Evolutionary conservation across 2,113 vertebrate species (phyloP), one percentile per base, ranked within the genome.

Genomic region (Promerops cafer): DNA sequence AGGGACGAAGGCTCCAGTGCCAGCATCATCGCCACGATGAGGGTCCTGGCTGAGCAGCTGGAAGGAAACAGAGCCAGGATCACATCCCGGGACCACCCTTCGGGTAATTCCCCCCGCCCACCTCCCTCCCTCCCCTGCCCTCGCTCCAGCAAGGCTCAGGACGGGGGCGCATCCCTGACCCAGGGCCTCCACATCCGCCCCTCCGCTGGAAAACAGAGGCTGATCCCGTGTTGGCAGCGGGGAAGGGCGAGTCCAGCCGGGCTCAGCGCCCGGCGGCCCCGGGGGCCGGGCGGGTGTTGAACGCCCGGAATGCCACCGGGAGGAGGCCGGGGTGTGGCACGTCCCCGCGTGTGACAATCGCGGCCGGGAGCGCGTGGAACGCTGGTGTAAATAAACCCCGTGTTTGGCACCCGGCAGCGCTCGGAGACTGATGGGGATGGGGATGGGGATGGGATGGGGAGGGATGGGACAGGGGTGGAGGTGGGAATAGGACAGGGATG

Each of bases 311-410:
- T 0, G 50, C 9, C 19, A 13, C 37, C 3, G 39, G 7, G 12
- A 49, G 57, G 47, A 19, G 77, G 28, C 33, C 27, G 45, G 69
- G 53, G 4, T 12, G 61, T 15, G 78, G 27, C 47, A 27, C 1
- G n/a, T 13, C 45, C 53, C 54, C 39, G 39, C 33, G 78, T 21
- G 61, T 31, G 87, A 89, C 87, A 89, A 89, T 89, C 70, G 70
- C 47, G 78, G 54, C 87, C 40, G 61, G 78, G 78, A 83, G 87
- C 53, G 24, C 31, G 30, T 6, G 70, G 87, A 83, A 89, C 77
- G 94, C 97, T 93, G 94, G 71, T 97, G 97, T 98, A 96, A 96
- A 98, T 97, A 97, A 94, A 83, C 89, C 96, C 89, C 26, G 81
- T 93, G 96, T 97, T 97, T 94, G 93, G 94, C 92, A 87, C 87